A percentile compares a stretch with the other conserved stretches of the same genome.
phyloP scores from a whole-genome alignment of 1,140 invertebrate species.

The Heliothis virescens region DNA sequence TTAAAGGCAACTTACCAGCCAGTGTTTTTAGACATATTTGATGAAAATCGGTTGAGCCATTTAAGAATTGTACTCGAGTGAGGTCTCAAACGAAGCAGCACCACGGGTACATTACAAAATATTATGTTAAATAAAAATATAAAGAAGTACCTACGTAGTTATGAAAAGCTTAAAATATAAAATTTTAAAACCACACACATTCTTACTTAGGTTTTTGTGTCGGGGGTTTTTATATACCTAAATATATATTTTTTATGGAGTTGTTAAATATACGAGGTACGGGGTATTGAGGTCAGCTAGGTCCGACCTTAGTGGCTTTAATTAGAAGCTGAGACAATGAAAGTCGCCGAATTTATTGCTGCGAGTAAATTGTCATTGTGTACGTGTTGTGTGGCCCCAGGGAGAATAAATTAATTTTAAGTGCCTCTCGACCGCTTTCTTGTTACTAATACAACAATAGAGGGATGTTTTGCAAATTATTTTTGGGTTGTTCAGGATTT shows the following conservation, averaged over 20 bases:
- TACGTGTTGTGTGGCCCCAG: slow-evolving; percentile 2
- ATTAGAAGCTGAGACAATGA: slow-evolving; percentile 30
- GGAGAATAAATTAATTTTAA: slow-evolving; percentile 26
- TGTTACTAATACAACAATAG: neutral
- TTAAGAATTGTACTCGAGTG: too few species aligned
- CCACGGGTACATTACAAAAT: too few species aligned
- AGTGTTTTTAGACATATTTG: too few species aligned
- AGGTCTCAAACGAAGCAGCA: too few species aligned
- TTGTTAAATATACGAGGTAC: neutral
- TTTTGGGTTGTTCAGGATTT: neutral
- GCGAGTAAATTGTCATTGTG: slow-evolving; percentile 8
- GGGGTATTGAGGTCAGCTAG: neutral
- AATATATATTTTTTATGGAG: neutral
- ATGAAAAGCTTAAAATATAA: too few species aligned
- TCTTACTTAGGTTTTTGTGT: too few species aligned
- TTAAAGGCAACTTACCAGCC: too few species aligned
- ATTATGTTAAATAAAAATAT: too few species aligned
- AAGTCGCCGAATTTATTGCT: slow-evolving; percentile 1
- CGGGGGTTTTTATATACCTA: too few species aligned
- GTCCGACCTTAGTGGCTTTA: neutral
- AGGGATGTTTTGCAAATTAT: neutral
- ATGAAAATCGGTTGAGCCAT: too few species aligned
- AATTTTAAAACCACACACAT: too few species aligned
- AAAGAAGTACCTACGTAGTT: too few species aligned
- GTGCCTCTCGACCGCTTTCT: neutral